phyloP scores from a whole-genome alignment of 1,140 invertebrate genomes.

The Bombus impatiens region DNA sequence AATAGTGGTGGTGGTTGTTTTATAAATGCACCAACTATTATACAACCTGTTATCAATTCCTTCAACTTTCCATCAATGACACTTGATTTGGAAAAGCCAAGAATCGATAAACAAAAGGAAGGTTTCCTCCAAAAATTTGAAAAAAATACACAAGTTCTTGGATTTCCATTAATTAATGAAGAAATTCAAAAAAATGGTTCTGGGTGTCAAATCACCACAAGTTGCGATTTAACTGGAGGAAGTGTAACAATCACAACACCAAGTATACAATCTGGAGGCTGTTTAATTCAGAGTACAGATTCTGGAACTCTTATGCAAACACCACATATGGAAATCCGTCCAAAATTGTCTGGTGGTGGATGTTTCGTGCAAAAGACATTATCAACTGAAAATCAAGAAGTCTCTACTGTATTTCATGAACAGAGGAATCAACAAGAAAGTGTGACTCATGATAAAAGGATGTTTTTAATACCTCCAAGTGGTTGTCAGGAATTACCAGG shows the following conservation, averaged over 20 bases:
- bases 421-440: constrained; percentile 4
- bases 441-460: neutral
- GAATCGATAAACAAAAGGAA: constrained; percentile 29
- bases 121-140: neutral
- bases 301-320: constrained; percentile 63
- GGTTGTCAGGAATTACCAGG: constrained; percentile 77
- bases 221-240: constrained; percentile 70
- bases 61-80: constrained; percentile 29
- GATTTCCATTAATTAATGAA: constrained; percentile 11
- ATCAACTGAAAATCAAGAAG: constrained; percentile 51
- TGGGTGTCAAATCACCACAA: constrained; percentile 68
- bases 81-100: constrained; percentile 20
- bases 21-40: constrained; percentile 72
- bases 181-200: constrained; percentile 13
- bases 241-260: constrained; percentile 74
- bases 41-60: constrained; percentile 67
- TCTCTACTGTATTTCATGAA: neutral
- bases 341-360: constrained; percentile 69
- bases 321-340: constrained; percentile 72
- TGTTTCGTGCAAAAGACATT: constrained; percentile 67
- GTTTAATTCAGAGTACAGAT: constrained; percentile 70
- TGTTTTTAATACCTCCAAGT: constrained; percentile 65
- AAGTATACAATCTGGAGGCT: constrained; percentile 72
- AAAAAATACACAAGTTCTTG: neutral
- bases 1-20: constrained; percentile 64